Percentiles rank a stretch among this genome's conserved stretches.
Conservation (phyloP, 2,888 invertebrate genomes). For the Atrina japonica region DNA sequence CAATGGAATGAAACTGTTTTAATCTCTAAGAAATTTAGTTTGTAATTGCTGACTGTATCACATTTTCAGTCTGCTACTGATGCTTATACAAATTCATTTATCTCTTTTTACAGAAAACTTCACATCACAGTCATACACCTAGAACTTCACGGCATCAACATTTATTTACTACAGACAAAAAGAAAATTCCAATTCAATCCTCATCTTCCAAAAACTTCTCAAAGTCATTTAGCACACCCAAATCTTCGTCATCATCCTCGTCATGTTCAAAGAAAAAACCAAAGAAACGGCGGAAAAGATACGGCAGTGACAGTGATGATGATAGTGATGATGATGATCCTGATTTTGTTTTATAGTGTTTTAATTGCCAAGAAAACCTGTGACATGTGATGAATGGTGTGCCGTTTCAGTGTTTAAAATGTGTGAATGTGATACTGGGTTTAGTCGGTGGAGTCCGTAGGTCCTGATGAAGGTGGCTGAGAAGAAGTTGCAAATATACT, state of each 20-base stretch:
- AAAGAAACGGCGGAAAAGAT: conserved; percentile 70
- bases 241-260: conserved; percentile 12
- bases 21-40: no score
- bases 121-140: conserved; percentile 36
- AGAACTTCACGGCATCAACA: conserved; percentile 41
- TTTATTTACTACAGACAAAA: conserved; percentile 39
- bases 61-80: no score
- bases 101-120: conserved; percentile 31
- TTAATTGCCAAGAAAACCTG: no score
- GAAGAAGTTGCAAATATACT: no score
- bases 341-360: conserved; percentile 73
- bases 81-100: not conserved
- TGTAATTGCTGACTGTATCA: no score
- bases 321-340: conserved; percentile 74
- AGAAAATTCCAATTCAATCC: conserved; percentile 36
- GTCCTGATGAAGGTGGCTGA: no score
- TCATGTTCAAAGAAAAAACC: conserved; percentile 59
- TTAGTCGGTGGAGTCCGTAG: no score
- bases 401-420: no score
- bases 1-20: no score
- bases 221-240: conserved; percentile 36
- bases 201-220: conserved; percentile 43
- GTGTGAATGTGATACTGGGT: no score
- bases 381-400: no score
- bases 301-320: conserved; percentile 70